These are phyloP conservation scores for Tetramorium alpestre DNA, from an alignment of 1,140 invertebrate genomes.

Conservation along the genomic window DNA sequence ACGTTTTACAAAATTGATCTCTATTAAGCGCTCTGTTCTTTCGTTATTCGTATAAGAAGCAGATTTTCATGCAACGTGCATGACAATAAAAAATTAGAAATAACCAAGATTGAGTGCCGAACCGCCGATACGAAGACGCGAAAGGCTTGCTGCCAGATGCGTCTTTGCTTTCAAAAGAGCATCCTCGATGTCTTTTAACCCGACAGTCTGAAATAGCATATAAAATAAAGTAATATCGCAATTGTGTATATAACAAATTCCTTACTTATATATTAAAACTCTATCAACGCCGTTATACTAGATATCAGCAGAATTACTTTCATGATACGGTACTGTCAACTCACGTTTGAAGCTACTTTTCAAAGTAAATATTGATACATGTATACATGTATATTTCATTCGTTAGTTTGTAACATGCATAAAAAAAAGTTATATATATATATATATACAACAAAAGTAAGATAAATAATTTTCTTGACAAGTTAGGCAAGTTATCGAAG, in stretches of 20 bases:
- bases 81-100: constrained; percentile 36
- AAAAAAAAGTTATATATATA: not conserved
- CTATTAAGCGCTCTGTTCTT: not conserved
- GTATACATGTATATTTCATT: not conserved
- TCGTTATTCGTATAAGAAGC: not conserved
- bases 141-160: constrained; percentile 89
- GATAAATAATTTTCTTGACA: too few relatives aligned
- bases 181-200: constrained; percentile 86
- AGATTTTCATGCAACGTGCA: not conserved
- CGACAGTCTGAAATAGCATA: constrained; percentile 78
- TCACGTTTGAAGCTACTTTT: not conserved
- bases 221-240: not conserved
- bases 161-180: constrained; percentile 88
- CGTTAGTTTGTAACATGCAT: not conserved
- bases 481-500: too few relatives aligned
- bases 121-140: constrained; percentile 89
- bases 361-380: not conserved
- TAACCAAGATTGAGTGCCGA: constrained; percentile 86
- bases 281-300: not conserved
- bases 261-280: not conserved
- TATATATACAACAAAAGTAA: not conserved
- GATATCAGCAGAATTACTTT: too few relatives aligned
- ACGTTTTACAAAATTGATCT: not conserved
- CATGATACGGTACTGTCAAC: not conserved
- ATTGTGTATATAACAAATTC: not conserved